Conservation (phyloP, 2,113 vertebrate genomes). For the Myiozetetes cayanensis region DNA sequence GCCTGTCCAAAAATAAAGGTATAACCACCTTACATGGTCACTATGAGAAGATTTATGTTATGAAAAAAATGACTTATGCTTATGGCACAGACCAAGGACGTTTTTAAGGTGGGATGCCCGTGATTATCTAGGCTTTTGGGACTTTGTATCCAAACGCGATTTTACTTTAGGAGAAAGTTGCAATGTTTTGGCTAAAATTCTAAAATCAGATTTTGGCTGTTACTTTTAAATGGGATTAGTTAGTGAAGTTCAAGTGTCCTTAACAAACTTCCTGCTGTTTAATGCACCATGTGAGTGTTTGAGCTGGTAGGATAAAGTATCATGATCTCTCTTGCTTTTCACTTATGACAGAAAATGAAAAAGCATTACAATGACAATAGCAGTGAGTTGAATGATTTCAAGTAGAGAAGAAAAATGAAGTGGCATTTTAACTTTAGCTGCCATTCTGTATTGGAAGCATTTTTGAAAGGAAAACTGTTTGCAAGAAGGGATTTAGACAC, state of each 20-base stretch:
- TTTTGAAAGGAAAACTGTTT: neutral
- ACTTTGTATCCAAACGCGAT: neutral
- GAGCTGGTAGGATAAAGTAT: neutral
- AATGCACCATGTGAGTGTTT: neutral
- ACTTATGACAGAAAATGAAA: neutral
- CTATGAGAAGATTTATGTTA: neutral
- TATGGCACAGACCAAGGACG: neutral
- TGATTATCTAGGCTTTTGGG: neutral
- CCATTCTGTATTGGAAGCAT: neutral
- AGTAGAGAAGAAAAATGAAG: neutral
- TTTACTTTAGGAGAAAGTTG: neutral
- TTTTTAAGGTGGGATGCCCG: fast-evolving
- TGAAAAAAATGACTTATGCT: neutral
- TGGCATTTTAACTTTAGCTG: neutral
- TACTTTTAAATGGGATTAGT: neutral
- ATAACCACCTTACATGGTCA: neutral
- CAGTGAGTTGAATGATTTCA: neutral
- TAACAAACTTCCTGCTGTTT: neutral
- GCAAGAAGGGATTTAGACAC: neutral
- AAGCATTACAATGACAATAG: neutral
- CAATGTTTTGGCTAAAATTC: neutral
- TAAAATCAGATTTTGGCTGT: neutral
- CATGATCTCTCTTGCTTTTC: neutral
- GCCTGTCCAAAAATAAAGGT: neutral
- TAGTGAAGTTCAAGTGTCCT: neutral